phyloP scores from a whole-genome alignment of 2,888 invertebrate genomes.

The Notocelia uddmanniana region DNA sequence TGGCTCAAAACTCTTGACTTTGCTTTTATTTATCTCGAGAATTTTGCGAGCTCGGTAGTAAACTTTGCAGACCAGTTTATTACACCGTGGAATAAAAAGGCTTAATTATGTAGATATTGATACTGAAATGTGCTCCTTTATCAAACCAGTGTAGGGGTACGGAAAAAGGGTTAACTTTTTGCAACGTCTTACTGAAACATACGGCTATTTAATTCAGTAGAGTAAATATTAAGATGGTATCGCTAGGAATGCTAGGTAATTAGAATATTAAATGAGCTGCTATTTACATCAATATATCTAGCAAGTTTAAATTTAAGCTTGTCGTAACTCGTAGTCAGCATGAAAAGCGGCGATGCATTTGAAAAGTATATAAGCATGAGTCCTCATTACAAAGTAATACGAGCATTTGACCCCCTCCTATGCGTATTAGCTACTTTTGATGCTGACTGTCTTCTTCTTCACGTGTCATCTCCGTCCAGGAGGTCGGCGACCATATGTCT shows the following conservation, averaged over 20 bases:
- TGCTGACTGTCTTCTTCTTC: no score
- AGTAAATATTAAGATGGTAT: slow-evolving; percentile 46
- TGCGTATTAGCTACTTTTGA: no score
- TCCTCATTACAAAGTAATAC: no score
- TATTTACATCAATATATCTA: slow-evolving; percentile 45
- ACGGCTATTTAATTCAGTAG: not conserved
- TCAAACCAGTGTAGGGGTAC: not conserved
- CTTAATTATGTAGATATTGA: not conserved
- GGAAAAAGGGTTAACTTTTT: not conserved
- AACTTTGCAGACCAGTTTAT: slow-evolving; percentile 28
- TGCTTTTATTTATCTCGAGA: slow-evolving; percentile 28
- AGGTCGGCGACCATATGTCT: no score
- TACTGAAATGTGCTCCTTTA: not conserved
- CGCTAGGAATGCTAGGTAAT: slow-evolving; percentile 55
- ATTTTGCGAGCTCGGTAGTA: slow-evolving; percentile 26
- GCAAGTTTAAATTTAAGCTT: slow-evolving; percentile 56
- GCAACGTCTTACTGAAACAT: not conserved
- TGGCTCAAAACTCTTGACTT: slow-evolving; percentile 14
- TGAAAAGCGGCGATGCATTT: no score
- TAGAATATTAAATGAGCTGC: slow-evolving; percentile 63
- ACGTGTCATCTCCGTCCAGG: no score
- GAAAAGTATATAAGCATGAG: no score
- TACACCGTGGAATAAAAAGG: not conserved
- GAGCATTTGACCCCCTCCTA: no score
- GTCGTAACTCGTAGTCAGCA: no score